Base-by-base conservation (phyloP, 2,113 vertebrate species). In the Mesocricetus auratus region DNA sequence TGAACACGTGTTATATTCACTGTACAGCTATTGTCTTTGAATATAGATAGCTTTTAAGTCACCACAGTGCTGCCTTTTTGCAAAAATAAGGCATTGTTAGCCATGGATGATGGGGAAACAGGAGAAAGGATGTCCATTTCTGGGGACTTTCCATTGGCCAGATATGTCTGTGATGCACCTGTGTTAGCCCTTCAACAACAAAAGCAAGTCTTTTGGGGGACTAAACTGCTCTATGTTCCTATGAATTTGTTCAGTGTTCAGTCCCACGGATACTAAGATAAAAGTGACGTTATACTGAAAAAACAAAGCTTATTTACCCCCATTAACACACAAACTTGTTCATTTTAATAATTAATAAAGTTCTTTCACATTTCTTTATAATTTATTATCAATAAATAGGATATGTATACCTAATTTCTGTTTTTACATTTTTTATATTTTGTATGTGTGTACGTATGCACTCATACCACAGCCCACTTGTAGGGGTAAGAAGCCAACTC, bases 51-150 rank as follows among this genome's bases (percentile, higher is more conserved):
- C 29, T 89, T 36, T 39, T 89, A 93, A 93, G 4, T 93, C 71
- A 17, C 62, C 89, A 33, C 92, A 64, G 29, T 26, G 29, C 0
- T 87, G 13, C 3, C 58, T 87, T 94, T 78, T 12, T 64, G n/a
- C 71, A 74, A 95, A 95, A 91, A 88, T 36, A 64, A 42, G 58
- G 11, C 33, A 31, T 53, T 85, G 42, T 69, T 93, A 78, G 69
- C 47, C 78, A 58, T 74, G 73, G n/a, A 74, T 2, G 9, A 56
- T 1, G 39, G 10, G 11, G 5, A 45, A 16, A 24, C 1, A 58
- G 56, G 17, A 75, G 56, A 86, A 13, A 39, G 47, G 39, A 64
- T 11, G 26, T 1, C n/a, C 93, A 17, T 66, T 90, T 89, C 42
- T 89, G 33, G 33, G 29, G 29, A 64, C 31, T 87, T 64, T 16